These are phyloP conservation scores for Carabus problematicus DNA, from an alignment of 2,888 invertebrate species.

Conservation along the genomic window DNA sequence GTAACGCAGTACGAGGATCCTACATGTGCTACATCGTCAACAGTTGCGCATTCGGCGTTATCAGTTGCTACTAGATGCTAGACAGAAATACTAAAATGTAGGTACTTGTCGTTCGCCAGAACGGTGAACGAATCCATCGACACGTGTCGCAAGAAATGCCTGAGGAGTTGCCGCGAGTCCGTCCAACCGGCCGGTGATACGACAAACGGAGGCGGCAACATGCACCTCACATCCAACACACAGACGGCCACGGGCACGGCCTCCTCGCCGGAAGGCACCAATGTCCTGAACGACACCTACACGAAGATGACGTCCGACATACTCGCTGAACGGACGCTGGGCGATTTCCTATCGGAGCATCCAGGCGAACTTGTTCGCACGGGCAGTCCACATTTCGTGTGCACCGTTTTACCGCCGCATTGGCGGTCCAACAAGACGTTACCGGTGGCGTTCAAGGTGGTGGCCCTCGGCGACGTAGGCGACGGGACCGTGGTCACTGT, in stretches of 20 bases:
- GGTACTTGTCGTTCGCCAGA: slow-evolving; percentile 44
- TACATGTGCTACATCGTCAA: no score
- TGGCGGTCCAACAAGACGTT: slow-evolving; percentile 98
- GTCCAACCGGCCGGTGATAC: slow-evolving; percentile 18
- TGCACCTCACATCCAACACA: slow-evolving; percentile 62
- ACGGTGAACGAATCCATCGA: slow-evolving; percentile 31
- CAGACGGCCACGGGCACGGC: slow-evolving; percentile 65
- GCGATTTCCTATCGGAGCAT: slow-evolving; percentile 86
- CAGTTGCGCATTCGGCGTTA: slow-evolving; percentile 27
- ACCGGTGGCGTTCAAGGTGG: slow-evolving; percentile 94
- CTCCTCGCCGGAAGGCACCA: slow-evolving; percentile 75
- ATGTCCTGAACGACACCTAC: slow-evolving; percentile 80
- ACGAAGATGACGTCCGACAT: slow-evolving; percentile 81
- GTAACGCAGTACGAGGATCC: no score
- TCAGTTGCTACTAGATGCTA: slow-evolving; percentile 29
- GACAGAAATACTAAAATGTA: neutral
- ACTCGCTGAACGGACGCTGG: slow-evolving; percentile 82
- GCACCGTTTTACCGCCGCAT: slow-evolving; percentile 91
- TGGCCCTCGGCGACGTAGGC: slow-evolving; percentile 88
- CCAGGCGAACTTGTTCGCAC: slow-evolving; percentile 93
- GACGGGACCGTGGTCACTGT: slow-evolving; percentile 95
- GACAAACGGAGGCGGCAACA: slow-evolving; percentile 45
- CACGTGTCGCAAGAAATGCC: slow-evolving; percentile 8
- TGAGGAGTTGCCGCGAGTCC: no score
- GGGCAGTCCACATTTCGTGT: slow-evolving; percentile 93